These are phyloP conservation scores for Mungos mungo DNA, from an alignment of 2,113 vertebrate species.

Conservation along the genomic window DNA sequence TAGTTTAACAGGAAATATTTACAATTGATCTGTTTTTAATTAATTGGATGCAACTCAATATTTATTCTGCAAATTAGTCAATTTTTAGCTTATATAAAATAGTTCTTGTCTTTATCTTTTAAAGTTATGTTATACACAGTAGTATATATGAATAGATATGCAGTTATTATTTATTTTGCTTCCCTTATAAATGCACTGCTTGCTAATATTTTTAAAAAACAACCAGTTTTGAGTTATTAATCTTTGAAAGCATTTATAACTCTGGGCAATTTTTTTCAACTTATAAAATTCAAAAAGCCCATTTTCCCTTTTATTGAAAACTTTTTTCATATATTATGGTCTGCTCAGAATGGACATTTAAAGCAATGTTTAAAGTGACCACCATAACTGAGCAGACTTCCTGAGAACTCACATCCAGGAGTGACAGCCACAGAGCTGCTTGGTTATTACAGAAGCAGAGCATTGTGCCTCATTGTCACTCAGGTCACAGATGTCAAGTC, in stretches of 20 bases:
- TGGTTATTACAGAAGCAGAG: not conserved
- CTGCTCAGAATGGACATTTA: not conserved
- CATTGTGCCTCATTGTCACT: not conserved
- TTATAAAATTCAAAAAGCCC: not conserved
- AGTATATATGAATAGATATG: not conserved
- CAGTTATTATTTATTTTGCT: conserved; percentile 1
- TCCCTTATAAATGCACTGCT: not conserved
- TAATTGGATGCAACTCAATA: not conserved
- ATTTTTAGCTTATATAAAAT: not conserved
- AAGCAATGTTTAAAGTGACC: not conserved
- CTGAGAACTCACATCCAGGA: not conserved
- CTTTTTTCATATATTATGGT: not conserved
- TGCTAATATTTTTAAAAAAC: conserved; percentile 25
- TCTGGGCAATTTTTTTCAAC: not conserved
- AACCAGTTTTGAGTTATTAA: not conserved
- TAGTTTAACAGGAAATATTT: conserved; percentile 55
- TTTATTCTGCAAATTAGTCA: conserved; percentile 27
- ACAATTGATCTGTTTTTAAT: conserved; percentile 4
- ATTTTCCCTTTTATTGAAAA: conserved; percentile 6
- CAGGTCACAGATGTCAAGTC: not conserved
- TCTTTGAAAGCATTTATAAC: not conserved
- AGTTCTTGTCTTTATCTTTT: conserved; percentile 12
- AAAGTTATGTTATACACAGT: not conserved
- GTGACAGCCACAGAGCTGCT: fast-evolving
- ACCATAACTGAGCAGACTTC: not conserved